Base-by-base conservation (phyloP, 2,888 invertebrate genomes). In the Nemapogon koenigi region DNA sequence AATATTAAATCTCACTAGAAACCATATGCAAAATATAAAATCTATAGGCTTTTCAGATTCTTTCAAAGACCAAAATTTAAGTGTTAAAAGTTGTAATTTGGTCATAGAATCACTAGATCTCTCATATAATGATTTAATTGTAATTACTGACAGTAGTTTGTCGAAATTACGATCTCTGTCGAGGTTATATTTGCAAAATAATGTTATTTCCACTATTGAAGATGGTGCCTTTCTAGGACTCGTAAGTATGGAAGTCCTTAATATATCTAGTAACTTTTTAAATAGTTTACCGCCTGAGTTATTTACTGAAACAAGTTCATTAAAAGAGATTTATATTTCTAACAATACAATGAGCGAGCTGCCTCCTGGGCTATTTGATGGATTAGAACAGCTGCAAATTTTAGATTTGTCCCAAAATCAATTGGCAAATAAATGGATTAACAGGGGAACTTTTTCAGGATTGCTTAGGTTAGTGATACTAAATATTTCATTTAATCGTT, bases 181-280 rank as follows among this genome's bases (percentile, higher is more conserved):
- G 30, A 82, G 83, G 55, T 75, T 94, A 27, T 82, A 83, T 52
- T 62, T 93, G 37, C 85, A 91, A 64, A 85, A 90, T 57, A 93
- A 93, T 65, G 86, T 83, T 32, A 83, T 93, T 48, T 85, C 86
- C 40, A 83, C 87, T 28, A 67, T 91, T 41, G 88, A 85, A 47
- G 89, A 89, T 57, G 82, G 86, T 48, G 86, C 90, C 42, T 83
- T 92, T 47, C 81, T 81, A 42, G 89, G 89, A 44, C 71, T 92
- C 46, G 69, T 78, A 40, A 81, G 83, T 44, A 66, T 93, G 47
- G 83, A 84, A 54, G 81, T 86, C 47, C 69, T 94, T 29, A 91
- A 93, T 69, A 63, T 92, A 53, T 89, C 91, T 10, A 88, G 88
- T 67, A 93, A 94, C 65, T 84, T 83, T 55, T 73, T 94, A 48